These are phyloP conservation scores for Ophioninae sp. DNA, from an alignment of 2,888 invertebrate species.

Conservation along the genomic window DNA sequence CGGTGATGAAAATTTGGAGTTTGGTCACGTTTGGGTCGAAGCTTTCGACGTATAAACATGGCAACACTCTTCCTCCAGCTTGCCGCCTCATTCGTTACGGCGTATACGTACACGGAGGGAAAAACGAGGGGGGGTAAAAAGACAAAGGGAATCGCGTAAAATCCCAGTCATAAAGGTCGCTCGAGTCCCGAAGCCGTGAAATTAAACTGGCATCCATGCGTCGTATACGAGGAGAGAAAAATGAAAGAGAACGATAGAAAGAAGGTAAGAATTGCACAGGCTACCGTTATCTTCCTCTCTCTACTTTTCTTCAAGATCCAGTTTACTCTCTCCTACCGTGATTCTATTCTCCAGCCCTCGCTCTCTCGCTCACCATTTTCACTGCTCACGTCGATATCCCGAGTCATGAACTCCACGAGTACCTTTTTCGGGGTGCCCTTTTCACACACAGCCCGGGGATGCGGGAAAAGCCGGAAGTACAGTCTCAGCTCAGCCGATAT, in stretches of 20 bases:
- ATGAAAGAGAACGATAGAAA: constrained; percentile 29
- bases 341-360: constrained; percentile 2
- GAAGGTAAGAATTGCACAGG: constrained; percentile 10
- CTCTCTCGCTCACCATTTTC: not conserved
- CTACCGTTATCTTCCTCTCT: not conserved
- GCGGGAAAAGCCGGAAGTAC: not conserved
- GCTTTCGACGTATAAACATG: constrained; percentile 29
- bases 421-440: constrained; percentile 17
- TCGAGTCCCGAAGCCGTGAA: constrained; percentile 63
- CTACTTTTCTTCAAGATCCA: not conserved
- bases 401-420: constrained; percentile 15
- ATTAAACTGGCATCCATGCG: constrained; percentile 60
- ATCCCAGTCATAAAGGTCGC: constrained; percentile 62
- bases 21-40: constrained; percentile 57
- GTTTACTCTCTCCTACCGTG: not conserved
- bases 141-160: constrained; percentile 59
- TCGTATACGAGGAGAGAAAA: not conserved
- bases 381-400: not conserved
- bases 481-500: constrained; percentile 38
- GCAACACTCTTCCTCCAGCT: constrained; percentile 15
- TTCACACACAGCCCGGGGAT: constrained; percentile 8
- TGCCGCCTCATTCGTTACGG: constrained; percentile 9
- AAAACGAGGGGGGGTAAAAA: constrained; percentile 28
- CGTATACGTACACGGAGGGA: constrained; percentile 6
- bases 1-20: constrained; percentile 51